Evolutionary conservation across 2,888 invertebrate species (phyloP), one percentile per base, ranked within the genome.

Genomic region (Erannis defoliaria): DNA sequence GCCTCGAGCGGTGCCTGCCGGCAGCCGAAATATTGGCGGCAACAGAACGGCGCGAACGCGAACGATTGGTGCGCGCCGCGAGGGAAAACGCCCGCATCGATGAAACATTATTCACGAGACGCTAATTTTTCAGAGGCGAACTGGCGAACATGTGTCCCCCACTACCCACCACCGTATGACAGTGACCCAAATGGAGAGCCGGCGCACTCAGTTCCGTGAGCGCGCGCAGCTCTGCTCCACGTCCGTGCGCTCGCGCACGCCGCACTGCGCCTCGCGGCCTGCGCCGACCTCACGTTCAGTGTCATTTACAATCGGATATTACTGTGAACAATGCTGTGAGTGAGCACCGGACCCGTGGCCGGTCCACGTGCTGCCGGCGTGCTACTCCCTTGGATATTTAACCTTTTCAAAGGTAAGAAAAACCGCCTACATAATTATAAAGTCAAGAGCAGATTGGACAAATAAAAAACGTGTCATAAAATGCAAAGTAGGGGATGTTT

Each of bases 101-200:
- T 86, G 86, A 86, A 90, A 89, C 84, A 88, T 85, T 85, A 86
- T 89, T 89, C 83, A 86, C 90, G 80, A 88, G 84, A 86, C 86
- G 88, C 86, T 73, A 89, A 88, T 88, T 90, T 91, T 91, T 90
- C 90, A 91, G 91, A 86, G 81, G 84, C 86, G 74, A 86, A 80
- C 82, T 85, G 82, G 85, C 84, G 78, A 85, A 80, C 84, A 83
- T 82, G 77, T 82, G 81, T 84, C 88, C 90, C 88, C 90, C 85
- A 88, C 92, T 86, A 88, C 89, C 86, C 86, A 82, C 89, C 89
- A 89, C 87, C 75, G 83, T 80, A 86, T 91, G 92, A 91, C 91
- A 93, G 92, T 91, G 92, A 91, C 91, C 91, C 88, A 91, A 90
- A 91, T 91, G 90, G 89, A 82, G 85, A 89, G 90, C 88, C 85